These are phyloP conservation scores for Pocillopora grandis DNA, from an alignment of 92 coral and sea anemone species.

Conservation along the genomic window DNA sequence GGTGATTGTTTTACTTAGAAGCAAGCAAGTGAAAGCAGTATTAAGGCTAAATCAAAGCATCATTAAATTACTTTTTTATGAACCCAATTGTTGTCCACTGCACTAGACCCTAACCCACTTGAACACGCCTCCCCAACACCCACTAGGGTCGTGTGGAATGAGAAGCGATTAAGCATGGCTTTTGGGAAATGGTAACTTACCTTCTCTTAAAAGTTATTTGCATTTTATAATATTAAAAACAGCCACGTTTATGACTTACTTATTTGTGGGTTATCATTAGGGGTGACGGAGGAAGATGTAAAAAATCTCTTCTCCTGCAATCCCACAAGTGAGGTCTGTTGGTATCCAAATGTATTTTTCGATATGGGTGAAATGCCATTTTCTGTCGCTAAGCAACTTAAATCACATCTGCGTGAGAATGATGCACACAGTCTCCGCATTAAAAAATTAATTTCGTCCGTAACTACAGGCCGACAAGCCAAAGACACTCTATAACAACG, in stretches of 20 bases:
- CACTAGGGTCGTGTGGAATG: too few relatives aligned
- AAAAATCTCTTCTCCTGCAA: conserved; percentile 18
- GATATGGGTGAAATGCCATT: neutral
- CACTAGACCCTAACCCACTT: too few relatives aligned
- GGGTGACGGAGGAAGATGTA: neutral
- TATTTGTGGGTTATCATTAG: conserved; percentile 1
- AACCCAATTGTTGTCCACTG: too few relatives aligned
- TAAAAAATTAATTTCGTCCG: neutral
- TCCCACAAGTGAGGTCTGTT: neutral
- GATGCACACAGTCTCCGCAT: neutral
- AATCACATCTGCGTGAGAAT: neutral
- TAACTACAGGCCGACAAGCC: neutral
- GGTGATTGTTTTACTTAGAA: too few relatives aligned
- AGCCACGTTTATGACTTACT: neutral
- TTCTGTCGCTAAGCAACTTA: neutral
- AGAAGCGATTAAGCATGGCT: too few relatives aligned
- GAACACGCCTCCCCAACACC: too few relatives aligned
- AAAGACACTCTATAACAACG: conserved; percentile 10
- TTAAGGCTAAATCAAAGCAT: too few relatives aligned
- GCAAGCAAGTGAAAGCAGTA: too few relatives aligned
- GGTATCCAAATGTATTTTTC: neutral
- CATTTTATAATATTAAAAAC: neutral
- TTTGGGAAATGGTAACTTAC: too few relatives aligned
- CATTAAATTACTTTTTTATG: too few relatives aligned
- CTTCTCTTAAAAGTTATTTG: neutral